Evolutionary conservation across 37 sponge, comb jelly and placozoan species (phyloP).

Genomic region (Agelas oroides): DNA sequence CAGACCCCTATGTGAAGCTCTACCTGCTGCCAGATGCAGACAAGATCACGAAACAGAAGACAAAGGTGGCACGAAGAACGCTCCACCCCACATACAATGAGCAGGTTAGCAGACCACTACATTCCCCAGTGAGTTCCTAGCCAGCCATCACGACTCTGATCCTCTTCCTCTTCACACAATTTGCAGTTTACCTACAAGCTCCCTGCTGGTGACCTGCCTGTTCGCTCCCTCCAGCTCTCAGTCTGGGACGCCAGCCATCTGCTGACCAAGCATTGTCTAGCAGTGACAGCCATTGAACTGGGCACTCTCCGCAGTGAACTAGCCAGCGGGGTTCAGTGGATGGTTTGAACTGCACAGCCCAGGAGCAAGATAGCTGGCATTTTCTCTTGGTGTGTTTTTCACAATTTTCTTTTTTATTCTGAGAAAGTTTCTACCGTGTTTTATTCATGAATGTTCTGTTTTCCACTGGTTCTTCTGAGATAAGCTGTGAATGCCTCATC

Average conservation of each 20-base stretch:
- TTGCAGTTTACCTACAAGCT: slow-evolving; percentile 60
- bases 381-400: background rate
- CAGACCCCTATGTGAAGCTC: slow-evolving; percentile 85
- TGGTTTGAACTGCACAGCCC: too few species aligned
- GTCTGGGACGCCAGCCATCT: slow-evolving; percentile 76
- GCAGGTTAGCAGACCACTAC: slow-evolving; percentile 42
- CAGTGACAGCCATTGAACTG: slow-evolving; percentile 53
- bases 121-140: background rate
- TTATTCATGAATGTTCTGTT: too few species aligned
- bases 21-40: slow-evolving; percentile 78
- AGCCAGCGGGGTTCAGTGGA: too few species aligned
- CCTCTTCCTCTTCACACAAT: background rate
- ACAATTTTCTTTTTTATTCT: background rate
- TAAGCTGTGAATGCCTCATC: slow-evolving; percentile 18
- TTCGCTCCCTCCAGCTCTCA: slow-evolving; percentile 53
- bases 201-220: background rate
- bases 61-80: slow-evolving; percentile 70
- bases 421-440: too few species aligned
- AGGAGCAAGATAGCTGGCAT: too few species aligned
- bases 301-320: background rate
- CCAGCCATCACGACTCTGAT: background rate
- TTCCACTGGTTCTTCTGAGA: background rate
- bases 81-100: slow-evolving; percentile 92
- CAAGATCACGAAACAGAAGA: slow-evolving; percentile 82
- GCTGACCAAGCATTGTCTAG: slow-evolving; percentile 67